These are phyloP conservation scores for Poeciliopsis paucimaculata DNA, from an alignment of 2,797 vertebrate genomes.

Conservation along the genomic window DNA sequence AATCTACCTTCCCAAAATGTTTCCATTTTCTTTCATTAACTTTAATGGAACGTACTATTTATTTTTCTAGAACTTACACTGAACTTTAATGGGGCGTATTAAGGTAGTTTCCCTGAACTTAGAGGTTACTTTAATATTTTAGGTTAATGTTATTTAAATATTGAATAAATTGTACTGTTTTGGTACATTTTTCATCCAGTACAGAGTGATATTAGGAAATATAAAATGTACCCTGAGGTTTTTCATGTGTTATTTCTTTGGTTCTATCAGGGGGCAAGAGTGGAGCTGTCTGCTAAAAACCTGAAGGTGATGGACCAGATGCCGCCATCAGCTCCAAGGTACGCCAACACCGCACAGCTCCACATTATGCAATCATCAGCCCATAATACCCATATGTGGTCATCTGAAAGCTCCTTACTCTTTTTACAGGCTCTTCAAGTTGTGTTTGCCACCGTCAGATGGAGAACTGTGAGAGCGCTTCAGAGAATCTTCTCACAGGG, in stretches of 20 bases:
- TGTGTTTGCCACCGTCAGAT: conserved; percentile 93
- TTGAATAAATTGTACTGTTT: neutral
- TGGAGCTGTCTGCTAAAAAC: conserved; percentile 98
- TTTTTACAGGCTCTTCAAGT: conserved; percentile 88
- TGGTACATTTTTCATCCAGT: neutral
- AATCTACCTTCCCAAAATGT: neutral
- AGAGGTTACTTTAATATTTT: neutral
- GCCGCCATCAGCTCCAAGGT: conserved; percentile 93
- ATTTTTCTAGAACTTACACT: neutral
- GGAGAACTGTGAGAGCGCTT: conserved; percentile 86
- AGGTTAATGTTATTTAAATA: neutral
- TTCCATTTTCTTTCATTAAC: neutral
- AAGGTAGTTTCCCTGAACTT: neutral
- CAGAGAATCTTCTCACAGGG: conserved; percentile 24
- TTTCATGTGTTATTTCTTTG: conserved; percentile 26
- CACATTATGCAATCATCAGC: neutral
- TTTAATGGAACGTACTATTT: neutral
- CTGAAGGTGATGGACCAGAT: conserved; percentile 97
- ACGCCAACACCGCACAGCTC: conserved; percentile 27
- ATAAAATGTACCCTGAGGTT: neutral
- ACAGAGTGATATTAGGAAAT: neutral
- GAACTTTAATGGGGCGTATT: neutral
- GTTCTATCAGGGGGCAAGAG: conserved; percentile 89
- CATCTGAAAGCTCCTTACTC: neutral
- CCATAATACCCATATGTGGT: conserved; percentile 5